Evolutionary conservation across 2,113 vertebrate genomes (phyloP).

Genomic region (Antigone vipio): DNA sequence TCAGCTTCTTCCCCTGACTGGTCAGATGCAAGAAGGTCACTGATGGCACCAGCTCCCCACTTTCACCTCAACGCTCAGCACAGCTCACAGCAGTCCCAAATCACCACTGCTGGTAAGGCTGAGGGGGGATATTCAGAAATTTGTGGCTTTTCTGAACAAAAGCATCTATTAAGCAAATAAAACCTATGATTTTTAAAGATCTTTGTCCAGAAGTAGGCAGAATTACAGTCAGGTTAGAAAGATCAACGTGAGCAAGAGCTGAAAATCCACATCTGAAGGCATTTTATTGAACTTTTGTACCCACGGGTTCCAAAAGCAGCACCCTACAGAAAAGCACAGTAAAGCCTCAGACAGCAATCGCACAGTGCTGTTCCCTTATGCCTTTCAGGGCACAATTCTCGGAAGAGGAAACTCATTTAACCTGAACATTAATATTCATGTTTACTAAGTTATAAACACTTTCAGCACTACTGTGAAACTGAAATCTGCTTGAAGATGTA

Average conservation of each 20-base stretch:
- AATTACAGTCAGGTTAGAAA: neutral
- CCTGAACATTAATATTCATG: rapidly evolving
- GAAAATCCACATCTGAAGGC: neutral
- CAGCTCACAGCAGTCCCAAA: neutral
- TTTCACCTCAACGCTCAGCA: neutral
- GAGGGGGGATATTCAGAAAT: neutral
- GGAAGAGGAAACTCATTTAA: neutral
- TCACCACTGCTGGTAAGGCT: neutral
- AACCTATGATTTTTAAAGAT: neutral
- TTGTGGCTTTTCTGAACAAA: neutral
- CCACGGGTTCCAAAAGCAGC: neutral
- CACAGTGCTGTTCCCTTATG: rapidly evolving
- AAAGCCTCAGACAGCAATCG: rapidly evolving
- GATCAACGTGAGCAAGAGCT: rapidly evolving
- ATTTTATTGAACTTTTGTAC: neutral
- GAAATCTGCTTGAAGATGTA: rapidly evolving
- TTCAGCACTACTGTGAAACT: no score
- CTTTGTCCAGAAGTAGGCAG: neutral
- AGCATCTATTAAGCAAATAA: neutral
- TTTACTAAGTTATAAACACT: neutral
- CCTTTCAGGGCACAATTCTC: neutral
- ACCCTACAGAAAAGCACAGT: rapidly evolving
- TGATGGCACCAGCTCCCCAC: neutral
- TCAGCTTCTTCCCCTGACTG: rapidly evolving
- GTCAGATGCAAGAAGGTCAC: neutral